Percentiles rank a stretch among this genome's conserved stretches.
Evolutionary conservation across 2,797 vertebrate genomes (phyloP).

Genomic region (Liasis olivaceus): DNA sequence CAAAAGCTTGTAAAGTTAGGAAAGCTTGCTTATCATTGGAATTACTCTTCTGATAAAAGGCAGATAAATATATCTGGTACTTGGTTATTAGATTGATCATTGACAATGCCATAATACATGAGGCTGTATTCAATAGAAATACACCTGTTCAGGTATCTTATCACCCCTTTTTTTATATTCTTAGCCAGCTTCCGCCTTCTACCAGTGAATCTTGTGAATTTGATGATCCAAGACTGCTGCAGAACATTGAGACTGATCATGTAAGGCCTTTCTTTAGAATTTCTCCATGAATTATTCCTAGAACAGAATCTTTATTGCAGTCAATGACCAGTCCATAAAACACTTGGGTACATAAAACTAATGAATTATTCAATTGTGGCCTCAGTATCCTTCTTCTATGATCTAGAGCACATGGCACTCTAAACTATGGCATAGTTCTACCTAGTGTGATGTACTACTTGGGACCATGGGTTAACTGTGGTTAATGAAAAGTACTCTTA

Average conservation of each 20-base stretch:
- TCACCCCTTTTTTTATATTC: conserved; percentile 11
- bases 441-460: not conserved
- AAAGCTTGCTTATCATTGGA: not conserved
- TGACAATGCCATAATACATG: conserved; percentile 10
- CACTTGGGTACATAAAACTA: not conserved
- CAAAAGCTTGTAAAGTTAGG: not conserved
- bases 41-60: not conserved
- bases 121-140: not conserved
- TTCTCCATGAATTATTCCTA: not conserved
- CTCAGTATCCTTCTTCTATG: not conserved
- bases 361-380: not conserved
- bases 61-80: not conserved
- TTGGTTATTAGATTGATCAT: not conserved
- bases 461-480: not conserved
- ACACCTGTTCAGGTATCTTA: not conserved
- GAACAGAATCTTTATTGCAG: not conserved
- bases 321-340: not conserved
- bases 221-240: conserved; percentile 91
- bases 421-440: not conserved
- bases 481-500: not conserved
- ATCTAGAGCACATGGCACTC: not conserved
- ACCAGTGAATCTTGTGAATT: conserved; percentile 92
- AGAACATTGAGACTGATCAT: conserved; percentile 93
- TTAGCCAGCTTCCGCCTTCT: conserved; percentile 87
- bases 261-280: conserved; percentile 74